A percentile compares a stretch with the other conserved stretches of the same genome.
Conservation (phyloP, 2,888 invertebrate genomes). For the Mythimna albipuncta region DNA sequence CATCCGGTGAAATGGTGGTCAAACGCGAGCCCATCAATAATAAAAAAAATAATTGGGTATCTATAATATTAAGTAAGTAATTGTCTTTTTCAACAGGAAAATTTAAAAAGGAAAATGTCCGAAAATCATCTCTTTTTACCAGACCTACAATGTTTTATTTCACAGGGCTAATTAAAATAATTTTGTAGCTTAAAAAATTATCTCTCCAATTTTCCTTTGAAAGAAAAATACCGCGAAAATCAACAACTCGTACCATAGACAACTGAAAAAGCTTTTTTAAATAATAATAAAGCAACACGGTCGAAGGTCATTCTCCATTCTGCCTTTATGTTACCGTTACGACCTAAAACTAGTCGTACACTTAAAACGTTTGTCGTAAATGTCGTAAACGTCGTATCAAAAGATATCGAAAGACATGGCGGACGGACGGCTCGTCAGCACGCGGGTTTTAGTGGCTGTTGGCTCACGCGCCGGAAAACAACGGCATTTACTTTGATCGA, state of each 20-base stretch:
- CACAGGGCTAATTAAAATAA: constrained; percentile 1
- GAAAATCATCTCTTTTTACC: background rate
- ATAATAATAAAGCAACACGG: constrained; percentile 11
- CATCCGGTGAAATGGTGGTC: too few relatives aligned
- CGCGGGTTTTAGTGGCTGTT: constrained; percentile 32
- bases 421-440: constrained; percentile 22
- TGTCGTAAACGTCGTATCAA: constrained; percentile 40
- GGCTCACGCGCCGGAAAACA: constrained; percentile 25
- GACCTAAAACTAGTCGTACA: constrained; percentile 14
- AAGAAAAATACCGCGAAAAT: background rate
- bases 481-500: constrained; percentile 37
- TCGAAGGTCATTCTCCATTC: constrained; percentile 24
- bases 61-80: too few relatives aligned
- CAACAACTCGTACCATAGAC: constrained; percentile 2
- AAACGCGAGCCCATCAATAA: too few relatives aligned
- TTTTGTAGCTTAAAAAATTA: background rate
- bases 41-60: too few relatives aligned
- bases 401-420: constrained; percentile 28
- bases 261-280: constrained; percentile 23
- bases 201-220: background rate
- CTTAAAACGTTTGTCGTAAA: constrained; percentile 42
- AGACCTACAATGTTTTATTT: background rate
- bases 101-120: background rate
- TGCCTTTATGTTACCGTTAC: constrained; percentile 6
- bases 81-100: background rate